Conservation (phyloP, 23 tunicate genomes). For the Aplidium turbinatum region DNA sequence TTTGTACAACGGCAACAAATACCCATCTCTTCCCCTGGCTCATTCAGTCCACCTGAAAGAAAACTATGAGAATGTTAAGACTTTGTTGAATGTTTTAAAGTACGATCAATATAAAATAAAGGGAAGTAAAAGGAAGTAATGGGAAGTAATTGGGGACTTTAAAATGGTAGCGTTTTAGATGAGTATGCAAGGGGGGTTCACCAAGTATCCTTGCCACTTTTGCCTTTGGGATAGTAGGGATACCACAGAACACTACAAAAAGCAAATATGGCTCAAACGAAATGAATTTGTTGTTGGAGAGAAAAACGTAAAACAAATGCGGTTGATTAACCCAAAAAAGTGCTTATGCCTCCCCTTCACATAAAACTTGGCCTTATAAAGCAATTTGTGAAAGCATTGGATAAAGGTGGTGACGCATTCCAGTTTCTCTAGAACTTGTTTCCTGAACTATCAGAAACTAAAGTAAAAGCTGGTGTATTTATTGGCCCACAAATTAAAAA, state of each 20-base stretch:
- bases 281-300: conserved; percentile 26
- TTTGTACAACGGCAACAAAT: conserved; percentile 14
- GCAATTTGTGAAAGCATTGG: conserved; percentile 32
- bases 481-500: conserved; percentile 12
- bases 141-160: conserved; percentile 23
- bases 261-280: conserved; percentile 36
- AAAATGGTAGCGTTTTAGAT: background rate
- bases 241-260: conserved; percentile 18
- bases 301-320: conserved; percentile 20
- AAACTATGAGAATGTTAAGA: too few relatives aligned
- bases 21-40: conserved; percentile 28
- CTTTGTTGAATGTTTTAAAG: too few relatives aligned
- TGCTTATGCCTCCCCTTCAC: conserved; percentile 32
- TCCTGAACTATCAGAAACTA: conserved; percentile 26
- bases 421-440: conserved; percentile 9
- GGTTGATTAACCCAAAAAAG: conserved; percentile 20
- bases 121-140: too few relatives aligned
- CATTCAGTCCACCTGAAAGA: conserved; percentile 26
- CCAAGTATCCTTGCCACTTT: conserved; percentile 18
- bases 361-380: conserved; percentile 29
- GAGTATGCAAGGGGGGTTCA: conserved; percentile 20
- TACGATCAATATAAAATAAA: too few relatives aligned
- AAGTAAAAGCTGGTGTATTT: conserved; percentile 27
- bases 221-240: conserved; percentile 39
- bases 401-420: conserved; percentile 21